Evolutionary conservation across 2,888 invertebrate genomes (phyloP), one percentile per base, ranked within the genome.

Genomic region (Trileptium ribeirensis): DNA sequence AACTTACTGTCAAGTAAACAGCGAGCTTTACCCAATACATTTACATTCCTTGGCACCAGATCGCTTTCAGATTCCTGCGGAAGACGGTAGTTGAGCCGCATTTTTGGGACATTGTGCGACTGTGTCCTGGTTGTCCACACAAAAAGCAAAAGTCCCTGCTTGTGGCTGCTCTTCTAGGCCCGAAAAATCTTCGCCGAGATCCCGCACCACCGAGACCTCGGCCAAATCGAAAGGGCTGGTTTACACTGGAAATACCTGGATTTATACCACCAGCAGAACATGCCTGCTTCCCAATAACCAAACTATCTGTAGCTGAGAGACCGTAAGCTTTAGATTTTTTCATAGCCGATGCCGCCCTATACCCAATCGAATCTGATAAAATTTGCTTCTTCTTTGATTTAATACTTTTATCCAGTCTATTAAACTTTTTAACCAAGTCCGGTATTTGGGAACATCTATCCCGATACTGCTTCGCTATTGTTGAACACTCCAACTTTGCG

Each of bases 141-240:
- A 70, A 36, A 36, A 70, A 70, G 29, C 70, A 70, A 29, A 70
- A 36, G 70, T 70, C 70, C 33, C 31, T 3, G 8, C 8, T 8
- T 15, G 70, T 15, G 15, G 70, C 33, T 8, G 8, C 33, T 3
- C 70, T 31, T 8, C 70, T 8, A 70, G 70, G 70, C 15, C 29
- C 8, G 70, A 36, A 33, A 36, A 70, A n/a, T 8, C 31, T 3
- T 36, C 29, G 70, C 70, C 70, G 70, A 36, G 31, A 36, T 8
- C 70, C 31, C 15, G 70, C 3, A 36, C 33, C 8, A n/a, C 8
- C 70, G 33, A 8, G 29, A 8, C 70, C 70, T 36, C 70, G 70
- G 70, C 70, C 70, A 19, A 31, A 19, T 8, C 70, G 70, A 70
- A 70, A 70, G 70, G 70, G 70, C 70, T 70, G 70, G 64, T 70